Evolutionary conservation across 2,888 invertebrate genomes (phyloP).

Genomic region (Conus canariensis): DNA sequence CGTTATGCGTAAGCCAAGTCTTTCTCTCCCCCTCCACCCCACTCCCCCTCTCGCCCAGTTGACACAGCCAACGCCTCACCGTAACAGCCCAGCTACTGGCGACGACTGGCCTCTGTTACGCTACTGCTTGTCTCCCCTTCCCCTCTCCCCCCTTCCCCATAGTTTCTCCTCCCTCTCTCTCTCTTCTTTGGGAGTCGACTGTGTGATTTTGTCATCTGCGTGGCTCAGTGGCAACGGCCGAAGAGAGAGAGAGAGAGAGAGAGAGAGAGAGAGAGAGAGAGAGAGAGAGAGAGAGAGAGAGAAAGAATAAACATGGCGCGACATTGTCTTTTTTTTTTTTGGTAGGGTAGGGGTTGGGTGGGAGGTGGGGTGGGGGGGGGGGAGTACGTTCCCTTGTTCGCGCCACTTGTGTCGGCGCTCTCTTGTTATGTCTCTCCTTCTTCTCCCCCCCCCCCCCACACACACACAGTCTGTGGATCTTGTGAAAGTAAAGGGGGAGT

Average conservation of each 20-base stretch:
- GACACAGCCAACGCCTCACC: neutral
- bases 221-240: neutral
- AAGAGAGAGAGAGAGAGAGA: no score
- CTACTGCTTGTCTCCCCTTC: neutral
- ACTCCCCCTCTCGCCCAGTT: neutral
- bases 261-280: no score
- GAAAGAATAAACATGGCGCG: no score
- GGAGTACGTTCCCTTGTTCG: no score
- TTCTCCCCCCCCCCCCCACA: no score
- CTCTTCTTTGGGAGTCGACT: neutral
- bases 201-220: conserved; percentile 5
- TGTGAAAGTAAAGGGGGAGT: no score
- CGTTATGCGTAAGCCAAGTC: neutral
- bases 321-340: no score
- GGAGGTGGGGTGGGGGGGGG: no score
- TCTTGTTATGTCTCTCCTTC: no score
- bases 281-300: no score
- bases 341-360: no score
- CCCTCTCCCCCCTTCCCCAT: neutral
- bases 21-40: neutral
- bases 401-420: no score
- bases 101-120: neutral
- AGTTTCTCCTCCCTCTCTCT: conserved; percentile 16
- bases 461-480: neutral
- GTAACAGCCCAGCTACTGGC: neutral